Conservation (phyloP, 2,113 vertebrate species). For the Lophura nycthemera region DNA sequence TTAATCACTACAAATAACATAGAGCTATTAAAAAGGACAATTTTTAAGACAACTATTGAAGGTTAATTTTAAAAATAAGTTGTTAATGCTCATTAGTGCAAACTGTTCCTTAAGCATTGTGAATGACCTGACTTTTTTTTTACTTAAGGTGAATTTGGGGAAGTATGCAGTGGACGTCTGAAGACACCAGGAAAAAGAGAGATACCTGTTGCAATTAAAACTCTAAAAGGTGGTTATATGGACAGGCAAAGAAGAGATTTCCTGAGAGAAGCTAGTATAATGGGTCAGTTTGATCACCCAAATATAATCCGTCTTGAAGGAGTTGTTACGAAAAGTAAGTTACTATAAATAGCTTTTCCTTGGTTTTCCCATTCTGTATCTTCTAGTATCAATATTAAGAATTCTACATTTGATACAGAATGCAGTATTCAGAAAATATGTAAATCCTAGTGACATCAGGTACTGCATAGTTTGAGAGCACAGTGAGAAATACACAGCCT, state of each 20-base stretch:
- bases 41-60: background rate
- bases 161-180: conserved; percentile 93
- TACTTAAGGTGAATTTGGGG: conserved; percentile 91
- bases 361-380: background rate
- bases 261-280: conserved; percentile 93
- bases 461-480: background rate
- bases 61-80: background rate
- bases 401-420: background rate
- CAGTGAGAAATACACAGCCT: background rate
- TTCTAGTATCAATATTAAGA: background rate
- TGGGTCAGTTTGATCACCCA: conserved; percentile 96
- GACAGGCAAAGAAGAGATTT: conserved; percentile 94
- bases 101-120: background rate
- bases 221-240: conserved; percentile 91
- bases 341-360: background rate
- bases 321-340: conserved; percentile 96
- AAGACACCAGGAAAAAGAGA: conserved; percentile 94
- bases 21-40: background rate
- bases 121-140: conserved; percentile 1
- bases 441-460: background rate
- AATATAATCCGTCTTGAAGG: conserved; percentile 95
- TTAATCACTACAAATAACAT: background rate
- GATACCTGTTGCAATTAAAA: conserved; percentile 96
- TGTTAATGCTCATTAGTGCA: background rate
- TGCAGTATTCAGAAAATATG: background rate